Evolutionary conservation across 1,140 invertebrate species (phyloP).

Genomic region (Halesus radiatus): DNA sequence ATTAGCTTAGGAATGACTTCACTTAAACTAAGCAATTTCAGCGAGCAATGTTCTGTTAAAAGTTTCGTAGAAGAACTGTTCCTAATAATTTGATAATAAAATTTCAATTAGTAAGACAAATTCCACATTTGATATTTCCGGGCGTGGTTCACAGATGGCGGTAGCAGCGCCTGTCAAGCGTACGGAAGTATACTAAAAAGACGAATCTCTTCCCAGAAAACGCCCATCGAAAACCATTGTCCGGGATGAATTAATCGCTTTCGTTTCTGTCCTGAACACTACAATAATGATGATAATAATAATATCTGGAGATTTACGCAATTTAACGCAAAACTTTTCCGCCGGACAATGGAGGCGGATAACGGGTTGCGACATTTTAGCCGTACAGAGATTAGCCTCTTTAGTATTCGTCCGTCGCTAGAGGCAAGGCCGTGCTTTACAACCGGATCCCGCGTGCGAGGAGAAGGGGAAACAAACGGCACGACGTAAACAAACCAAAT

Average conservation of each 20-base stretch:
- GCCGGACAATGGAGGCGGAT: slow-evolving; percentile 6
- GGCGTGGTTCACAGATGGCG: neutral
- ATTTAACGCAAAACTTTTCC: slow-evolving; percentile 7
- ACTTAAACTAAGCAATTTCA: no score
- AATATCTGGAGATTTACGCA: slow-evolving; percentile 7
- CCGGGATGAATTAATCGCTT: slow-evolving; percentile 1
- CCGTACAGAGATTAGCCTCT: slow-evolving; percentile 6
- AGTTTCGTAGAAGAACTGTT: no score
- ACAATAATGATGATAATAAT: neutral
- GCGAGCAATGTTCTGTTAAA: no score
- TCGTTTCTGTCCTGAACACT: neutral
- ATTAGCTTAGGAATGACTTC: no score
- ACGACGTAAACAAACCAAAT: neutral
- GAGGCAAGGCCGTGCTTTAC: slow-evolving; percentile 32
- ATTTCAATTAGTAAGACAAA: no score
- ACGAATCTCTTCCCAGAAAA: neutral
- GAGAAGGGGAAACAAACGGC: slow-evolving; percentile 23
- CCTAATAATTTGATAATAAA: no score
- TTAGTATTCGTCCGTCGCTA: slow-evolving; percentile 32
- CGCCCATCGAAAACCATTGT: slow-evolving; percentile 18
- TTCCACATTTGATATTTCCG: neutral
- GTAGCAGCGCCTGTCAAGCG: neutral
- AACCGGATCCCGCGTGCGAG: slow-evolving; percentile 14
- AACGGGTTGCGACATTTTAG: slow-evolving; percentile 28
- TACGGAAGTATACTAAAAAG: slow-evolving; percentile 27